A percentile compares a stretch with the other conserved stretches of the same genome.
phyloP scores from a whole-genome alignment of 2,113 vertebrate genomes.

The Micronycteris hirsuta region DNA sequence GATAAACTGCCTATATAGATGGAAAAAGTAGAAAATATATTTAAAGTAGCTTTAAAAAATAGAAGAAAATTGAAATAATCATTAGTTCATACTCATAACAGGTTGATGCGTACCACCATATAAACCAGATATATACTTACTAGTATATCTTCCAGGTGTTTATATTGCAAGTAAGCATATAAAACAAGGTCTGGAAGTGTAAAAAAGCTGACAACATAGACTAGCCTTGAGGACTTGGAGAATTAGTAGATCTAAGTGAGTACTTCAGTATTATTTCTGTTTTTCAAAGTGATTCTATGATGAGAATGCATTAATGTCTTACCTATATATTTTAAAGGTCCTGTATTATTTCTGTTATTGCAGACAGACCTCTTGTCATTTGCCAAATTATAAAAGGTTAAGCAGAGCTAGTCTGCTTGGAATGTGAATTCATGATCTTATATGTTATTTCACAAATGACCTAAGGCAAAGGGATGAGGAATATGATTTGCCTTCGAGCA shows the following conservation, averaged over 20 bases:
- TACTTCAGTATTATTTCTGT: background rate
- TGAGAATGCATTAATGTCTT: background rate
- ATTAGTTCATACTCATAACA: background rate
- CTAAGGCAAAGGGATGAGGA: background rate
- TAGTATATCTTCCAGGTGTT: background rate
- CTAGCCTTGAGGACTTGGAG: background rate
- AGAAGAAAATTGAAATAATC: background rate
- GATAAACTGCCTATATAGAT: background rate
- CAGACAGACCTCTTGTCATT: rapidly evolving
- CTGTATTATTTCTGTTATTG: background rate
- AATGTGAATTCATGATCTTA: background rate
- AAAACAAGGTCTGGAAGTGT: background rate
- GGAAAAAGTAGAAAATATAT: background rate
- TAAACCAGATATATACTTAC: background rate
- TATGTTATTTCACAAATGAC: background rate
- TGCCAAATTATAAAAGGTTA: background rate
- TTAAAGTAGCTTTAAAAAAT: background rate
- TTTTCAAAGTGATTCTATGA: background rate
- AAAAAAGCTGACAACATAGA: background rate
- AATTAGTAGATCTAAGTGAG: background rate
- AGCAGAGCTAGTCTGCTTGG: background rate
- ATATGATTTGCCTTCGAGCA: background rate
- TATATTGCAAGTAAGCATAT: background rate
- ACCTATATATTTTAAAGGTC: background rate
- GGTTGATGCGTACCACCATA: background rate